Evolutionary conservation across 1,140 invertebrate genomes (phyloP).

Genomic region (Musca domestica): DNA sequence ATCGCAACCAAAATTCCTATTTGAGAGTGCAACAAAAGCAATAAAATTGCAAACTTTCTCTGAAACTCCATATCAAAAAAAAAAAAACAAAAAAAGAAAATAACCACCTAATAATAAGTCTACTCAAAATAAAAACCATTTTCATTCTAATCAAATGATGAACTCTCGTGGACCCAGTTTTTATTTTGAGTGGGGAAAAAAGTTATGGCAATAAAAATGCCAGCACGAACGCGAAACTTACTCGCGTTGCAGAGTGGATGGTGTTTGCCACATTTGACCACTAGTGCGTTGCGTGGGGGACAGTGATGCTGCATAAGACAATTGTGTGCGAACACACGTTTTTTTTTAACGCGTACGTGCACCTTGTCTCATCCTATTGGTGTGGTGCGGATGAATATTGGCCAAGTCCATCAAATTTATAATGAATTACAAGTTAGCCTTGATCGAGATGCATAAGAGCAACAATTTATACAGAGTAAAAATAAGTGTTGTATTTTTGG

Average conservation of each 20-base stretch:
- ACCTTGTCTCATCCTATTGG: background rate
- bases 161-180: background rate
- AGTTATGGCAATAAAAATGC: constrained; percentile 14
- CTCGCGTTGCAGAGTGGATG: background rate
- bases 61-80: background rate
- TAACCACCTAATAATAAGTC: constrained; percentile 18
- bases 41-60: constrained; percentile 16
- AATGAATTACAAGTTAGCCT: constrained; percentile 44
- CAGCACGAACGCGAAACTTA: background rate
- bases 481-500: background rate
- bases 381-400: too few species aligned
- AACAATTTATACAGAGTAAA: constrained; percentile 29
- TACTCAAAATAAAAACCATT: background rate
- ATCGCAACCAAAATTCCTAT: background rate
- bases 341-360: constrained; percentile 12
- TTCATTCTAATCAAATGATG: constrained; percentile 7
- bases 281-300: background rate
- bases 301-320: background rate
- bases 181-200: background rate
- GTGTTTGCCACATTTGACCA: background rate
- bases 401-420: constrained; percentile 52
- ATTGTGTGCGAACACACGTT: background rate
- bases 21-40: background rate
- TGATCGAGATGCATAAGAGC: constrained; percentile 23
- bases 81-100: background rate